Percentiles rank a stretch among this genome's conserved stretches.
phyloP scores from a whole-genome alignment of 1,140 invertebrate genomes.

The Drosophila burlai region DNA sequence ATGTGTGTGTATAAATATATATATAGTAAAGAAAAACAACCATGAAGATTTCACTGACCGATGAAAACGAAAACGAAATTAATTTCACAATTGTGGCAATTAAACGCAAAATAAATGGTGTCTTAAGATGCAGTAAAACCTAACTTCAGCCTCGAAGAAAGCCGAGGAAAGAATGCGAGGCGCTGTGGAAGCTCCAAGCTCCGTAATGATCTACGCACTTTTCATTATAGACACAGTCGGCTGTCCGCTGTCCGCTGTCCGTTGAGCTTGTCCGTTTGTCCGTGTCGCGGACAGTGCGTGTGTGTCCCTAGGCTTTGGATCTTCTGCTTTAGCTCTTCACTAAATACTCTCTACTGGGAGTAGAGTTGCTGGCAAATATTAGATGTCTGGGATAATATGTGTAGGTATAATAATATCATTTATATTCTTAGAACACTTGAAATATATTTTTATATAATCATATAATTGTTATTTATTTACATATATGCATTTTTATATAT shows the following conservation, averaged over 20 bases:
- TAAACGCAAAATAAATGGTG: slow-evolving; percentile 77
- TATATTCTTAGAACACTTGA: too few species aligned
- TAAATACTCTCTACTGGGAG: slow-evolving; percentile 12
- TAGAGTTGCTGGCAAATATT: background rate
- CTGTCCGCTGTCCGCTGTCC: slow-evolving; percentile 6
- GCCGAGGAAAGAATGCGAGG: slow-evolving; percentile 29
- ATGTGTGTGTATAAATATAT: too few species aligned
- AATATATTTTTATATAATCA: too few species aligned
- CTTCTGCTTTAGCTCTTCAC: slow-evolving; percentile 29
- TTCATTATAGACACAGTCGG: slow-evolving; percentile 48
- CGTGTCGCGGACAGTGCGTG: slow-evolving; percentile 8
- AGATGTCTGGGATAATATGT: background rate
- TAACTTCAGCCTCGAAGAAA: slow-evolving; percentile 22
- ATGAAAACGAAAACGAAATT: slow-evolving; percentile 80
- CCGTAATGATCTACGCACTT: slow-evolving; percentile 76
- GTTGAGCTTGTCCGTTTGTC: slow-evolving; percentile 1
- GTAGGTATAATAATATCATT: background rate
- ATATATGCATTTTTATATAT: too few species aligned
- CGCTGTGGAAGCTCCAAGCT: slow-evolving; percentile 36
- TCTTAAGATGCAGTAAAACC: slow-evolving; percentile 62
- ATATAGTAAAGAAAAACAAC: slow-evolving; percentile 9
- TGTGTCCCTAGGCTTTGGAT: slow-evolving; percentile 30
- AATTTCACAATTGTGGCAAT: slow-evolving; percentile 81
- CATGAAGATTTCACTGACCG: slow-evolving; percentile 68
- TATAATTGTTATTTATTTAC: too few species aligned